Evolutionary conservation across 2,797 vertebrate species (phyloP), one percentile per base, ranked within the genome.

Genomic region (Lagodon rhomboides): DNA sequence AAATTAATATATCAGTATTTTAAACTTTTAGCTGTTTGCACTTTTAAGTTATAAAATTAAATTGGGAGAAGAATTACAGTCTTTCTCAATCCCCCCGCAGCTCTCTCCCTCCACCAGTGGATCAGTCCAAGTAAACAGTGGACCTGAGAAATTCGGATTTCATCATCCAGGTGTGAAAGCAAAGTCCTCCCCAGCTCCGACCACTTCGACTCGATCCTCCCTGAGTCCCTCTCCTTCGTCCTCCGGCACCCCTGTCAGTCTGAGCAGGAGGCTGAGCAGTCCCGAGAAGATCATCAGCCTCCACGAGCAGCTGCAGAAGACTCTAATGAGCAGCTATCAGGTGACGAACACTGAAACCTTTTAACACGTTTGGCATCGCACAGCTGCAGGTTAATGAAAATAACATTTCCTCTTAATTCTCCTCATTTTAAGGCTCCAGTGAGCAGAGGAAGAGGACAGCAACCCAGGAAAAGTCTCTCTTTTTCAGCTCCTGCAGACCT

Each of bases 261-360:
- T 25, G 0, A 47, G 65, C 73, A 9, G 72, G 0, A 85, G 76
- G 83, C 83, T 94, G 75, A 92, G 49, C 50, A 94, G 93, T 75
- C 95, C 94, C 0, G 92, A 91, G 22, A 95, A 90, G 87, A 95
- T 95, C 87, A 74, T 91, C 79, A 90, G 87, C 74, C 90, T 95
- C 1, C 92, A 95, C 10, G 75, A 8, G 68, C 93, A 96, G 43
- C 90, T 95, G 22, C 90, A 91, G 63, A 92, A 90, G 75, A 94
- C 92, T 51, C 64, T 93, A 27, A 1, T 0, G 71, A 86, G 92
- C 90, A 87, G 72, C 55, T 87, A 69, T 82, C 87, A 93, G 95
- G 94, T 95, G 11, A 38, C 38, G 38, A 38, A 87, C 44, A 27
- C 6, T 16, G 8, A 63, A 43, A 12, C 16, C 16, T 61, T 61